Percentiles rank a stretch among this genome's conserved stretches.
These are phyloP conservation scores for Caenorhabditis plicata DNA, from an alignment of 2,888 invertebrate genomes.

Conservation along the genomic window DNA sequence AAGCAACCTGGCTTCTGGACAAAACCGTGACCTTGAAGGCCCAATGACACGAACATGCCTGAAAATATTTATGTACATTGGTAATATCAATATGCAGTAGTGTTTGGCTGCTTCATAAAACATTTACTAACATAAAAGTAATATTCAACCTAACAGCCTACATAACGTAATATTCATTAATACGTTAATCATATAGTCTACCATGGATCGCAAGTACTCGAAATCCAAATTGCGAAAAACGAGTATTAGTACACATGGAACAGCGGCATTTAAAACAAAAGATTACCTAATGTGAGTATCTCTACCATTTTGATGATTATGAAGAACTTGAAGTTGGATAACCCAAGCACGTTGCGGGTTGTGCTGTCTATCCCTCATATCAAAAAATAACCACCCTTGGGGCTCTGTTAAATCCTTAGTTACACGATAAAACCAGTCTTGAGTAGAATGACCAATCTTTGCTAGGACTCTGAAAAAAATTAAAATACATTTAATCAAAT, in stretches of 20 bases:
- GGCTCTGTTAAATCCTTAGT: constrained; percentile 16
- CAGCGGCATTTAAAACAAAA: constrained; percentile 1
- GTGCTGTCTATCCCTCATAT: constrained; percentile 37
- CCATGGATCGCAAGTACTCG: not conserved
- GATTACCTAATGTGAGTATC: constrained; percentile 93
- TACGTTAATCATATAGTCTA: too few species aligned
- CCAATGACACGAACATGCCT: constrained; percentile 47
- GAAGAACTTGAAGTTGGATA: constrained; percentile 91
- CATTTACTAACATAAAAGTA: too few species aligned
- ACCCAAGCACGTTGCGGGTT: constrained; percentile 80
- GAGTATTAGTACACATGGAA: not conserved
- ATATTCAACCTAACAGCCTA: too few species aligned
- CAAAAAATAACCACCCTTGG: constrained; percentile 38
- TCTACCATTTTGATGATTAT: constrained; percentile 97
- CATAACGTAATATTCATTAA: too few species aligned
- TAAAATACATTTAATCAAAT: not conserved
- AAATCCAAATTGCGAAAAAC: not conserved
- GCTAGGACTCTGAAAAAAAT: constrained; percentile 16
- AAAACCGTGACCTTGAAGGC: constrained; percentile 30
- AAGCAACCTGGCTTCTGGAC: constrained; percentile 19
- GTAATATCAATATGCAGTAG: too few species aligned
- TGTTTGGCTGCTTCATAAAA: too few species aligned
- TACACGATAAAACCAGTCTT: constrained; percentile 9
- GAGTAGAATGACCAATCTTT: constrained; percentile 21
- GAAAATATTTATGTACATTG: constrained; percentile 2